Base-by-base conservation (phyloP, 2,113 vertebrate species). In the Butorides virescens region DNA sequence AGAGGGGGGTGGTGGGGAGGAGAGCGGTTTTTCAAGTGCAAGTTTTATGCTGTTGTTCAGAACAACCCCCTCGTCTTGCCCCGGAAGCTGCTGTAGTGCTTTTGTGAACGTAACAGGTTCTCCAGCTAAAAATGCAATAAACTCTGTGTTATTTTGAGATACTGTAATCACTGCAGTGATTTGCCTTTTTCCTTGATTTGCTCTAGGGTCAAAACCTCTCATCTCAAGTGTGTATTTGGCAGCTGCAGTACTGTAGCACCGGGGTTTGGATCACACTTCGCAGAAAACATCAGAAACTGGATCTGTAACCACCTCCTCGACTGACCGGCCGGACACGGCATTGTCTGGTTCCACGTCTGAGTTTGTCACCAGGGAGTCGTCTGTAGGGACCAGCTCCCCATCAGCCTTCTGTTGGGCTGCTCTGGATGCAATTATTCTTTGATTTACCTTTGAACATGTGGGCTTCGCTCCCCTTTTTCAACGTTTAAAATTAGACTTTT, bases 401-500 rank as follows among this genome's bases (percentile, higher is more conserved):
- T 62, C 85, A 94, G 76, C 18, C 23, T 74, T 47, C 67, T 73
- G 50, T 74, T 2, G 10, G 61, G 63, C 29, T 87, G 61, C 75
- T 97, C 94, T 97, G 96, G 95, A 96, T 66, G 75, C 82, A 97
- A 90, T 92, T 97, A 97, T 62, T 93, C 71, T 90, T 81, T 83
- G 58, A 91, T 94, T 97, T 94, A 95, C 89, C 93, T 97, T 85
- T 74, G 71, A 95, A 61, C 94, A 46, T 9, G 19, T 81, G 93
- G 79, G 89, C 89, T 92, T 93, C 12, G 22, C 78, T 97, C 86
- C 44, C 74, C 93, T 87, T 94, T 82, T 72, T 34, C 86, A 70
- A 20, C 25, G 7, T 91, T 93, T 70, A 93, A 97, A 96, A 94
- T 71, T 78, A 86, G 88, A 70, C 63, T 86, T 92, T 95, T 93